These are phyloP conservation scores for Pterocles burchelli DNA, from an alignment of 2,113 vertebrate species.

Conservation along the genomic window DNA sequence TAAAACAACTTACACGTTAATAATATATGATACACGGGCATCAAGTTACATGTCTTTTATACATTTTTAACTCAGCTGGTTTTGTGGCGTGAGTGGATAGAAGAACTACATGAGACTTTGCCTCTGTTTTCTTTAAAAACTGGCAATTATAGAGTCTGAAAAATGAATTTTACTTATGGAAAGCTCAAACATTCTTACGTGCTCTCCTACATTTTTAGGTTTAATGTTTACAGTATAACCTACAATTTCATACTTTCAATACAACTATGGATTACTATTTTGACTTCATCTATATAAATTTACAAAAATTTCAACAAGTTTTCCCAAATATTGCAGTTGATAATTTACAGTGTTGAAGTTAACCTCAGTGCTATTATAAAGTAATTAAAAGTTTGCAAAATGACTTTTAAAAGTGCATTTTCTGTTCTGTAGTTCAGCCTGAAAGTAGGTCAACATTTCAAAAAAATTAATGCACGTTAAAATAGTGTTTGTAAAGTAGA, in stretches of 20 bases:
- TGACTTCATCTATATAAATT: conserved; percentile 66
- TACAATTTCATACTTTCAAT: conserved; percentile 44
- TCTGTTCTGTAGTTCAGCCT: conserved; percentile 71
- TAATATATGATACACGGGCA: conserved; percentile 60
- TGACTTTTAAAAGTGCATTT: conserved; percentile 80
- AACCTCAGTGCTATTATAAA: conserved; percentile 89
- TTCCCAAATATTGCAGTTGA: conserved; percentile 80
- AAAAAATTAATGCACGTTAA: conserved; percentile 68
- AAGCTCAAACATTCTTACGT: conserved; percentile 64
- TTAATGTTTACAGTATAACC: conserved; percentile 54
- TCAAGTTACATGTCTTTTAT: conserved; percentile 54
- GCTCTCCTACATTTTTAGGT: conserved; percentile 52
- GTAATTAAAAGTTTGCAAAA: conserved; percentile 78
- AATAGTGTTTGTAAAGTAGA: conserved; percentile 76
- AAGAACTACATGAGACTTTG: conserved; percentile 33
- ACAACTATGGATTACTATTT: conserved; percentile 68
- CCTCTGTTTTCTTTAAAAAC: conserved; percentile 35
- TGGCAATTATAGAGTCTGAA: conserved; percentile 51
- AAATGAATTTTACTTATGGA: conserved; percentile 54
- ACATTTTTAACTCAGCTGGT: conserved; percentile 39
- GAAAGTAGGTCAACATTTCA: conserved; percentile 54
- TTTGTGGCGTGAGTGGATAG: conserved; percentile 54
- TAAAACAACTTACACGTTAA: conserved; percentile 69
- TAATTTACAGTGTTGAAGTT: conserved; percentile 85
- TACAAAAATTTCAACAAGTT: conserved; percentile 73